Conservation (phyloP, 2,797 vertebrate genomes). For the Aeoliscus strigatus region DNA sequence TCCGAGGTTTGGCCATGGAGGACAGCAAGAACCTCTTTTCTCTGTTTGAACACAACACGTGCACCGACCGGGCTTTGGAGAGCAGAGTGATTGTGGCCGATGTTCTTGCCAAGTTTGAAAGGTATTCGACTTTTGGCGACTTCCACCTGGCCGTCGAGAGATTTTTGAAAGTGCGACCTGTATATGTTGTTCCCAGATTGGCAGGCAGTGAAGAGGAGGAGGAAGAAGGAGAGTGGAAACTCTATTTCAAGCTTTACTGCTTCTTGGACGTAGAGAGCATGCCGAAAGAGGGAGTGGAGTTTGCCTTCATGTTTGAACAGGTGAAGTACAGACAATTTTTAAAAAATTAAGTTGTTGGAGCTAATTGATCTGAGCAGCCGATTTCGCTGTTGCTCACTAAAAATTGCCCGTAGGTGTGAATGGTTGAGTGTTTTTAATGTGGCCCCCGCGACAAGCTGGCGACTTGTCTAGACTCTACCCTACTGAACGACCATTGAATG, state of each 20-base stretch:
- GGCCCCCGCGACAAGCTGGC: no score
- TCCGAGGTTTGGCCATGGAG: conserved; percentile 90
- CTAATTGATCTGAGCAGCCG: no score
- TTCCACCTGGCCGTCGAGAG: no score
- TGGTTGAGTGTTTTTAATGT: no score
- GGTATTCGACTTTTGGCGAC: conserved; percentile 71
- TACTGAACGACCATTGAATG: no score
- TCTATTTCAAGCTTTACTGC: conserved; percentile 95
- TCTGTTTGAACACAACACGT: conserved; percentile 85
- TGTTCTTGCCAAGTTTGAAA: conserved; percentile 90
- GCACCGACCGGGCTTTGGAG: conserved; percentile 84
- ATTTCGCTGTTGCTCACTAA: no score
- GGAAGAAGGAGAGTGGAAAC: conserved; percentile 85
- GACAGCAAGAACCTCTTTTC: conserved; percentile 91
- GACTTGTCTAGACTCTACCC: no score
- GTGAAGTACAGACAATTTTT: conserved; percentile 64
- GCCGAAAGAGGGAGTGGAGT: conserved; percentile 89
- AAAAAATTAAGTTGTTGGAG: no score
- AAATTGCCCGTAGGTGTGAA: no score
- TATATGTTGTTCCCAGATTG: conserved; percentile 75
- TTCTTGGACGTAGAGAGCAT: conserved; percentile 92
- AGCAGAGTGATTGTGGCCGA: conserved; percentile 89
- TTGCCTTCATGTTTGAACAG: conserved; percentile 97
- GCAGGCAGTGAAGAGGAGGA: conserved; percentile 85
- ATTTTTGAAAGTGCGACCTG: no score